Evolutionary conservation across 2,888 invertebrate species (phyloP), one percentile per base, ranked within the genome.

Genomic region (Diarsia brunnea): DNA sequence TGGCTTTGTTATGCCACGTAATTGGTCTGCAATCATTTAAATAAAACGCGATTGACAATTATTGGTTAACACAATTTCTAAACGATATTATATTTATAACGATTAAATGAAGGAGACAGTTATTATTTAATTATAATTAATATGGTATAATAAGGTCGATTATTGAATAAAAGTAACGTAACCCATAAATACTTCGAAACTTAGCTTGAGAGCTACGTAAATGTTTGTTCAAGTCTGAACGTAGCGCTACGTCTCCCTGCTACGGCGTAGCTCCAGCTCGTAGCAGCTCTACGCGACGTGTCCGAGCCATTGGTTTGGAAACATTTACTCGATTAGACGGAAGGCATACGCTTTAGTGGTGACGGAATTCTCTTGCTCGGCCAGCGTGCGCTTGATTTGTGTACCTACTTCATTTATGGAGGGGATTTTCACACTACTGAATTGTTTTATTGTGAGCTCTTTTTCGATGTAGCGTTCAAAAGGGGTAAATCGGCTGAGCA

Each of bases 311-410:
- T 95, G 95, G 90, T 81, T 90, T 89, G 93, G 95, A 95, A 95
- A 94, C 92, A 92, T 94, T 93, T 94, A 95, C 94, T 94, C 94
- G 95, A 94, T 95, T 95, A 95, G 92, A 94, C 91, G 92, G 93
- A 94, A 94, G 92, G 93, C 93, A 93, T 93, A 95, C 93, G 94
- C 93, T 94, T 94, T 95, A 94, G 92, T 90, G 92, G 93, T 91
- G 92, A 91, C 90, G 90, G 90, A 90, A 91, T 92, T 91, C 92
- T 91, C 90, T 87, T 88, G 89, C 89, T 91, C 91, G 90, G 89
- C 89, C 91, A 91, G 75, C 88, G 90, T 82, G 81, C 77, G 81
- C 82, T 88, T 89, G 90, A 89, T 89, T 91, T 89, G 89, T 91
- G 89, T 89, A 90, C 88, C 83, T 89, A 87, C 83, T 86, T 82